Percentiles rank a stretch among this genome's conserved stretches.
Conservation (phyloP, 2,888 invertebrate species). For the Drosophila flavopinicola region DNA sequence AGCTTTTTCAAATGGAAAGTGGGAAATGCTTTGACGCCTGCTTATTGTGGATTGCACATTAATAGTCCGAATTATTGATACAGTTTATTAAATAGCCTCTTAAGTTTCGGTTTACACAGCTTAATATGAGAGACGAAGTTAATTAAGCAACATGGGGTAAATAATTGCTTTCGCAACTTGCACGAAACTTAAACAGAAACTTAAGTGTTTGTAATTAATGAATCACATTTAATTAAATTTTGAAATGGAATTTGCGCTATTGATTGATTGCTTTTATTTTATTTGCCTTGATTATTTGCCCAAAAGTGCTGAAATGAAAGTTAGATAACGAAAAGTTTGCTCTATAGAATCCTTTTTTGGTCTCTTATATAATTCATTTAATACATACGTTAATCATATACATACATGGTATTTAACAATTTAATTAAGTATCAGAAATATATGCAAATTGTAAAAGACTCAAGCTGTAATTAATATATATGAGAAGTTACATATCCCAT, state of each 20-base stretch:
- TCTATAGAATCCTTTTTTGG: no score
- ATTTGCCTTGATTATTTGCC: background rate
- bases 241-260: background rate
- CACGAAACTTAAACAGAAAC: slow-evolving; percentile 3
- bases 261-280: slow-evolving; percentile 6
- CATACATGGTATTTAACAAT: no score
- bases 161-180: slow-evolving; percentile 25
- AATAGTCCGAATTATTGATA: slow-evolving; percentile 53
- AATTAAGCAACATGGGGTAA: slow-evolving; percentile 39
- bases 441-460: no score
- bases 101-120: background rate
- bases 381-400: no score
- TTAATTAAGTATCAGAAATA: no score
- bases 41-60: slow-evolving; percentile 29
- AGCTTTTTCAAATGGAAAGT: slow-evolving; percentile 4
- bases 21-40: slow-evolving; percentile 18
- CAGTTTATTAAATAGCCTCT: slow-evolving; percentile 32
- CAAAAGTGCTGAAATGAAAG: no score
- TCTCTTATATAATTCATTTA: no score
- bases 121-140: slow-evolving; percentile 20
- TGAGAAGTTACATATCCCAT: no score
- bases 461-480: no score
- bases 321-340: no score
- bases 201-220: slow-evolving; percentile 14
- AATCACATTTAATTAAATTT: slow-evolving; percentile 1